Percentiles rank a stretch among this genome's conserved stretches.
These are phyloP conservation scores for Plutella xylostella DNA, from an alignment of 2,888 invertebrate genomes.

Conservation along the genomic window DNA sequence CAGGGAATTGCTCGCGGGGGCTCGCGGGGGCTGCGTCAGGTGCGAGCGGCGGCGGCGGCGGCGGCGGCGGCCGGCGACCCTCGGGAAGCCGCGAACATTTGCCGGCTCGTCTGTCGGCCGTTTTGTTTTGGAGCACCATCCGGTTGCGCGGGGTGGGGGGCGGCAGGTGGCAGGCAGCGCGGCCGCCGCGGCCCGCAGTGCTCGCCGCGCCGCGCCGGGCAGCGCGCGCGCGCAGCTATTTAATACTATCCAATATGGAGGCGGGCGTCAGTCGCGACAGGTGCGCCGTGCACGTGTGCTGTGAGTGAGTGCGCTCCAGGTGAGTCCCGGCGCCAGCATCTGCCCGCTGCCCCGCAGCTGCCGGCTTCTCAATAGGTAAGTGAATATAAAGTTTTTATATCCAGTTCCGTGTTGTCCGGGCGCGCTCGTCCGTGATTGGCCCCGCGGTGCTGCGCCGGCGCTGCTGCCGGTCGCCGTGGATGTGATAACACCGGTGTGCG, in stretches of 20 bases:
- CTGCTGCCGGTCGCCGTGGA: constrained; percentile 36
- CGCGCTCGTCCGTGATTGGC: constrained; percentile 31
- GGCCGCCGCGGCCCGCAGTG: constrained; percentile 51
- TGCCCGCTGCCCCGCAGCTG: constrained; percentile 65
- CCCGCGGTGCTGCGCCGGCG: too few species aligned
- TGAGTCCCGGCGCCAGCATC: constrained; percentile 46
- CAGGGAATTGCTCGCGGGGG: constrained; percentile 27
- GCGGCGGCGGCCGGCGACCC: too few species aligned
- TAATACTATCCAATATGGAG: constrained; percentile 37
- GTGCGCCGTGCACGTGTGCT: constrained; percentile 68
- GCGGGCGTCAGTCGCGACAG: constrained; percentile 66
- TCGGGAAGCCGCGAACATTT: too few species aligned
- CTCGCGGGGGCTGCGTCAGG: constrained; percentile 55
- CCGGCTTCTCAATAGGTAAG: constrained; percentile 49
- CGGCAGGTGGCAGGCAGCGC: constrained; percentile 61
- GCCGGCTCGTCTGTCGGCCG: constrained; percentile 68
- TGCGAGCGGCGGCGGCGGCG: constrained; percentile 51
- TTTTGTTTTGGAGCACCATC: constrained; percentile 69
- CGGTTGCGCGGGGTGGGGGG: constrained; percentile 61
- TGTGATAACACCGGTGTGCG: constrained; percentile 40
- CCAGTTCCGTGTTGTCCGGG: constrained; percentile 26
- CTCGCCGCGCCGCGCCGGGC: constrained; percentile 26
- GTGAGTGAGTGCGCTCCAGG: constrained; percentile 63
- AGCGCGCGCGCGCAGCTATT: constrained; percentile 49
- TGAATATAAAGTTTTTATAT: constrained; percentile 43